Evolutionary conservation across 1,140 invertebrate species (phyloP), one percentile per base, ranked within the genome.

Genomic region (Drosophila chauvacae): DNA sequence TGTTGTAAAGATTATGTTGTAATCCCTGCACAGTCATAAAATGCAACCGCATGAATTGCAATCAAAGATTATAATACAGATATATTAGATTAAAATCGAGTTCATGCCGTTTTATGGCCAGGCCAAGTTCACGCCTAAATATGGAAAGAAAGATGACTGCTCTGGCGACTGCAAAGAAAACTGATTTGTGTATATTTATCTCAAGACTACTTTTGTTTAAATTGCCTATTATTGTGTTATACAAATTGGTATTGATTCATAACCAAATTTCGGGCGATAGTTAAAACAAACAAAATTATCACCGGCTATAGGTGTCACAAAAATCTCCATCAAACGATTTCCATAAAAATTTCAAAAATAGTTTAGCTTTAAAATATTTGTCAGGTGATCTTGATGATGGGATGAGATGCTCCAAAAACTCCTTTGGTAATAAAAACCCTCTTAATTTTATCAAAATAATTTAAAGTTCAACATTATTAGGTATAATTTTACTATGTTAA

Each of bases 21-120:
- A 85, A 85, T 62, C 71, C 47, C 16, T n/a, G 42, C 33, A 63
- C 33, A 77, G 68, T 63, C 69, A 58, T 88, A 73, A 82, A 82
- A 87, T 73, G 48, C 76, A 72, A 37, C 63, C 69, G 60, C 50
- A 71, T 77, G 66, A 73, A 80, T 70, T 71, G 47, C 51, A 50
- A 81, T 74, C 58, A 65, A 75, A 80, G 60, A 45, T 51, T 35
- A 48, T 61, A 58, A 77, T 72, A 51, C 41, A 60, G 35, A 68
- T 65, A 68, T 64, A 50, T 60, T 33, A 45, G 35, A 74, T 60
- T 59, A 53, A 86, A 68, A 68, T 63, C 26, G 50, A 64, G 72
- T 81, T 81, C 48, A 51, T 51, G 28, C 28, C 28, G 16, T 50
- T 50, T 51, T 71, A 77, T 42, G 53, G 16, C 5, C 44, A 14